These are phyloP conservation scores for Nebria salina DNA, from an alignment of 2,888 invertebrate species.

Conservation along the genomic window DNA sequence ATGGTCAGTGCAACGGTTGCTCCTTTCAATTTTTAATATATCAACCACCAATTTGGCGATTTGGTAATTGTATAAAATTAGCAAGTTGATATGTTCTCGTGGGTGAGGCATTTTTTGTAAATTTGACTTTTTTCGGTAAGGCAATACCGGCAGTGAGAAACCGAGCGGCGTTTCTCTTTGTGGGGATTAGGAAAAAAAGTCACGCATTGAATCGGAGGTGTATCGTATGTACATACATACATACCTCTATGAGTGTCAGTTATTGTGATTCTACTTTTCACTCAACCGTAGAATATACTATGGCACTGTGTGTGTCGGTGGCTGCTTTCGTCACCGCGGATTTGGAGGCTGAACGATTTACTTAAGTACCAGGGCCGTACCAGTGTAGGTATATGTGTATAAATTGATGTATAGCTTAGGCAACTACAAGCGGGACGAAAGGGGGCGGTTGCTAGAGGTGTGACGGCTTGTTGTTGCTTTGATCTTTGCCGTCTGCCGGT, in stretches of 20 bases:
- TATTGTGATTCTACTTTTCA: constrained; percentile 42
- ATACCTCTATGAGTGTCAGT: constrained; percentile 3
- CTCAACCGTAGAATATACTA: neutral
- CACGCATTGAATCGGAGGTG: constrained; percentile 53
- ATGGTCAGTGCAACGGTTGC: neutral
- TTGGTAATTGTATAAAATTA: too few species aligned
- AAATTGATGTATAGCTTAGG: neutral
- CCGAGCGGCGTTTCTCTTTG: constrained; percentile 50
- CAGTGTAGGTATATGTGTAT: neutral
- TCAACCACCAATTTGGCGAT: neutral
- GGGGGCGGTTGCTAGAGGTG: constrained; percentile 26
- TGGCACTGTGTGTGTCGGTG: constrained; percentile 46
- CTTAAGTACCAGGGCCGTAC: constrained; percentile 18
- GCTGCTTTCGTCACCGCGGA: constrained; percentile 52
- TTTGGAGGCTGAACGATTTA: constrained; percentile 54
- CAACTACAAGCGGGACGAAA: neutral
- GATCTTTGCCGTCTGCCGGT: constrained; percentile 43
- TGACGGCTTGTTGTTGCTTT: constrained; percentile 38
- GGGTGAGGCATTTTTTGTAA: too few species aligned
- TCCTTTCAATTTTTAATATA: neutral
- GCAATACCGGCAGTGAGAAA: neutral
- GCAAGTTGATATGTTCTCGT: too few species aligned
- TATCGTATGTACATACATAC: neutral
- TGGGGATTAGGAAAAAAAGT: constrained; percentile 58
- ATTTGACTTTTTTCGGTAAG: too few species aligned